phyloP scores from a whole-genome alignment of 2,797 vertebrate species.

The Diplodus puntazzo region DNA sequence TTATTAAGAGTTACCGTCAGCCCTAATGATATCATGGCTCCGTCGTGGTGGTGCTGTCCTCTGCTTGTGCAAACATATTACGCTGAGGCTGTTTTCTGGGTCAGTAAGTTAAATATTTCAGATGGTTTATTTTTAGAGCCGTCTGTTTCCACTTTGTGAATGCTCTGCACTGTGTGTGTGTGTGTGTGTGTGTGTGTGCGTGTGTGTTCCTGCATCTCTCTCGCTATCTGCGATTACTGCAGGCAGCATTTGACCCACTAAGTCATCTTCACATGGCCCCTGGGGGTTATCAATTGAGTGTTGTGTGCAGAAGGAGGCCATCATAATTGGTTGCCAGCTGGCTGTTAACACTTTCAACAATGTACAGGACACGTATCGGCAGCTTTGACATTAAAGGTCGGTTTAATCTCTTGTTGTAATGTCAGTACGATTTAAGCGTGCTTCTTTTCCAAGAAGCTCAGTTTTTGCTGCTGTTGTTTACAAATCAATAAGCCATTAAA shows the following conservation, averaged over 20 bases:
- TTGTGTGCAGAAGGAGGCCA: slow-evolving; percentile 65
- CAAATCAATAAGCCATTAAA: slow-evolving; percentile 25
- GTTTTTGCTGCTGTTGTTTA: slow-evolving; percentile 4
- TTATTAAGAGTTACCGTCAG: slow-evolving; percentile 57
- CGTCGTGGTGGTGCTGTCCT: slow-evolving; percentile 57
- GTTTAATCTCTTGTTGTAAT: neutral
- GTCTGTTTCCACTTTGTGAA: slow-evolving; percentile 84
- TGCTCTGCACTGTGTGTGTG: slow-evolving; percentile 30
- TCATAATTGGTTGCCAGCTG: slow-evolving; percentile 45
- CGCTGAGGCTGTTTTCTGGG: slow-evolving; percentile 85
- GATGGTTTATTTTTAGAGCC: slow-evolving; percentile 87
- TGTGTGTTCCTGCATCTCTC: slow-evolving; percentile 53
- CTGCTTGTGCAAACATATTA: slow-evolving; percentile 81
- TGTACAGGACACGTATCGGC: neutral
- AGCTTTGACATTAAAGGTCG: slow-evolving; percentile 12
- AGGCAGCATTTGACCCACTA: slow-evolving; percentile 87
- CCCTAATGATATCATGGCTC: slow-evolving; percentile 83
- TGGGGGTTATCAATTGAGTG: slow-evolving; percentile 72
- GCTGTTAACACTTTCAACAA: slow-evolving; percentile 37
- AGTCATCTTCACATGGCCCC: slow-evolving; percentile 79
- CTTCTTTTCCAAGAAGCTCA: neutral
- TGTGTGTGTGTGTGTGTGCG: slow-evolving; percentile 31
- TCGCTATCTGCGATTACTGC: slow-evolving; percentile 73
- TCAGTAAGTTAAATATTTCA: slow-evolving; percentile 91
- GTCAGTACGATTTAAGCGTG: neutral